phyloP scores from a whole-genome alignment of 2,113 vertebrate species.

The Tragulus kanchil region DNA sequence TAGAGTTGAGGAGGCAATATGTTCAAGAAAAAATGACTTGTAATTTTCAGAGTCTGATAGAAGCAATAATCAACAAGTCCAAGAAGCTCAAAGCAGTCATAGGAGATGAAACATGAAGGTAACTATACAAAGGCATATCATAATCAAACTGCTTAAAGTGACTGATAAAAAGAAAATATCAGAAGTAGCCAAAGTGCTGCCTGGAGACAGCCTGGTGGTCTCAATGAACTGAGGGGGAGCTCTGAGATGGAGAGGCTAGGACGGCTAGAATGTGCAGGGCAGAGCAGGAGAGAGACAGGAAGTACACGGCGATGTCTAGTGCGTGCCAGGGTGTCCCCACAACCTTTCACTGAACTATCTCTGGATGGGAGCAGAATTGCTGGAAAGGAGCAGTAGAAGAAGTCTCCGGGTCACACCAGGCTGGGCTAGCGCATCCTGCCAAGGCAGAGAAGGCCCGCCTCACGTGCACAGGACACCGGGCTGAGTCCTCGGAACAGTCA shows the following conservation, averaged over 20 bases:
- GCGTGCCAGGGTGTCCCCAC: background rate
- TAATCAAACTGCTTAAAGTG: constrained; percentile 29
- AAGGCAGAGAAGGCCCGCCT: background rate
- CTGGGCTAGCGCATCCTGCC: background rate
- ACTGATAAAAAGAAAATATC: constrained; percentile 38
- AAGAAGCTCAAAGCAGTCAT: background rate
- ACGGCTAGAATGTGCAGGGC: background rate
- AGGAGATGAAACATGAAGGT: background rate
- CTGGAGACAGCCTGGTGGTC: background rate
- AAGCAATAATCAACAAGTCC: background rate
- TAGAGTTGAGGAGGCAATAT: background rate
- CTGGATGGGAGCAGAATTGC: background rate
- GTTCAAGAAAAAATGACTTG: background rate
- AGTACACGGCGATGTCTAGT: background rate
- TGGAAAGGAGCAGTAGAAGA: background rate
- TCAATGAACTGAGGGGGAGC: background rate
- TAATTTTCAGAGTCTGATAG: background rate
- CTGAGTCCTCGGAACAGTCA: background rate
- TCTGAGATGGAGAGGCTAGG: background rate
- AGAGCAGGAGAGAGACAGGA: background rate
- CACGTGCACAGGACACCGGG: background rate
- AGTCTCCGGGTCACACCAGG: background rate
- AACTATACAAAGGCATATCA: background rate
- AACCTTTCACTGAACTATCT: background rate
- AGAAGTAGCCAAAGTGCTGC: background rate